These are phyloP conservation scores for Eristalis pertinax DNA, from an alignment of 2,888 invertebrate species.

Conservation along the genomic window DNA sequence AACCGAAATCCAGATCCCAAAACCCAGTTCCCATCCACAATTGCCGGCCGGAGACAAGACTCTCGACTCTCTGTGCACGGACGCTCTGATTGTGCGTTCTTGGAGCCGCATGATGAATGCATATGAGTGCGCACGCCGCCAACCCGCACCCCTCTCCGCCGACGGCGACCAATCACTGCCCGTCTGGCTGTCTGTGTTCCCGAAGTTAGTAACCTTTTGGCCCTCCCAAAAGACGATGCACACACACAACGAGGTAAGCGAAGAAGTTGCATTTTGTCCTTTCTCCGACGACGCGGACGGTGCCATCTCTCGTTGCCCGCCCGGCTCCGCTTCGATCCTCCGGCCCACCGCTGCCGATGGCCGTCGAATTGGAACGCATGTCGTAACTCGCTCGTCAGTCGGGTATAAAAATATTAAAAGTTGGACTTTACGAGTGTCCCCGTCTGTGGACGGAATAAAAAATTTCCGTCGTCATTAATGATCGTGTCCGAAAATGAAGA, in stretches of 20 bases:
- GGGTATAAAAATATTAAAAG: conserved; percentile 51
- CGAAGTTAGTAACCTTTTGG: conserved; percentile 3
- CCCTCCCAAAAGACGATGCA: not conserved
- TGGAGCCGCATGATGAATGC: not conserved
- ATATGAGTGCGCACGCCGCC: not conserved
- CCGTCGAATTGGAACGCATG: not conserved
- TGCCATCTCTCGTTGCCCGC: not conserved
- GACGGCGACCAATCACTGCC: not conserved
- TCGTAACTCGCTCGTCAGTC: not conserved
- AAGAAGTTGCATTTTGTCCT: not conserved
- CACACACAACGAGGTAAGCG: not conserved
- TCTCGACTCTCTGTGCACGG: not conserved
- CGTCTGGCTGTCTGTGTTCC: not conserved
- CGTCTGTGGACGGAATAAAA: conserved; percentile 48
- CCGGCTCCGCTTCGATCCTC: not conserved
- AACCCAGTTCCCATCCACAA: conserved; percentile 45
- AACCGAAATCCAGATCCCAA: conserved; percentile 16
- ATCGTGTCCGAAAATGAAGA: conserved; percentile 49
- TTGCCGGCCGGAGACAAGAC: not conserved
- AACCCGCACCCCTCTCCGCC: no score
- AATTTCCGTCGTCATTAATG: conserved; percentile 48
- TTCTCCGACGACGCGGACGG: not conserved
- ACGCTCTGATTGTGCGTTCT: not conserved
- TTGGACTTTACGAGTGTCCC: conserved; percentile 39
- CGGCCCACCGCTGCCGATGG: not conserved